Base-by-base conservation (phyloP, 2,797 vertebrate species). In the Chrosomus eos region DNA sequence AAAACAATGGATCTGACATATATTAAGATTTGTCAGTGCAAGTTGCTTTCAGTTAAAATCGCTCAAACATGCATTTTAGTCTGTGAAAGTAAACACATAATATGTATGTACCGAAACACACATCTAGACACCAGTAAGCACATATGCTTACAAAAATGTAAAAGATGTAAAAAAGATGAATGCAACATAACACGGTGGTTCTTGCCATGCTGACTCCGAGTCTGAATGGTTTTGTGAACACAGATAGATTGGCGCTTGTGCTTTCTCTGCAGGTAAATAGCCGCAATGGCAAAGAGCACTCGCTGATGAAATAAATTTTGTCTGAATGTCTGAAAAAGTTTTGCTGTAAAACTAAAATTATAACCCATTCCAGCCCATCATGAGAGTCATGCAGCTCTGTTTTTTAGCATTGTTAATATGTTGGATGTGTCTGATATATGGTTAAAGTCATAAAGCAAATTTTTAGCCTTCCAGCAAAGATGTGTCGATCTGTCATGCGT, bases 361-460 rank as follows among this genome's bases (percentile, higher is more conserved):
- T 28, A 45, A 1, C 40, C 26, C 14, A 36, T 67, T 10, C 14
- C 38, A 21, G 31, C 7, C 9, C 19, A 43, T 28, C 31, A 60
- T 31, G 11, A 11, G 6, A 19, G 14, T 43, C 4, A 4, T 51
- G 62, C 82, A 84, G 87, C 78, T 90, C 91, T 93, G 90, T 83
- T 77, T 92, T 92, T 87, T 91, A 81, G 82, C 89, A 90, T 4
- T 8, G 79, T 84, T 88, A 87, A 74, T 79, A 83, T 88, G 92
- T 87, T 85, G 88, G 88, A 92, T 90, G 90, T 90, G 83, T 23
- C 72, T 88, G 86, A 86, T 90, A 83, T 85, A 80, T 31, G 53
- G 88, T 79, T 74, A 88, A 79, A 89, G 90, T 88, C 88, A 86
- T 89, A 88, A 91, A 88, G 90, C 90, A 89, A 90, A 89, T 76